These are phyloP conservation scores for Zygogramma bicolorata DNA, from an alignment of 2,888 invertebrate species.

Conservation along the genomic window DNA sequence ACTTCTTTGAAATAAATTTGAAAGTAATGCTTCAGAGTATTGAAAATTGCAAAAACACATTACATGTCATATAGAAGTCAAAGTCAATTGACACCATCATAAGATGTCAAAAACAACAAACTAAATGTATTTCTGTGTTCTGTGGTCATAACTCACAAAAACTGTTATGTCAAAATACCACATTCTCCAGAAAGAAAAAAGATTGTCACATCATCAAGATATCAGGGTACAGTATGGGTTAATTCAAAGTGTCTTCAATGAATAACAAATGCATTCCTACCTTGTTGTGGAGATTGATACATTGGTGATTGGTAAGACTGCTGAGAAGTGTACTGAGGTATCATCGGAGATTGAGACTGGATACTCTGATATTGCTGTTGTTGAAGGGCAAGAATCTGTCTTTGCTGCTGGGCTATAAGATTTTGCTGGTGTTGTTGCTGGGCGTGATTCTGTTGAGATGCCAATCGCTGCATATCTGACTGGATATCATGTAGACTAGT, in stretches of 20 bases:
- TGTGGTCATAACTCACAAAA: too few species aligned
- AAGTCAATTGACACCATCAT: too few species aligned
- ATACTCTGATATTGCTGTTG: constrained; percentile 58
- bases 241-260: neutral
- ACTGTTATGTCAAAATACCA: too few species aligned
- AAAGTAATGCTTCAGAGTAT: too few species aligned
- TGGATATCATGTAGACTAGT: constrained; percentile 94
- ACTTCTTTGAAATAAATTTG: too few species aligned
- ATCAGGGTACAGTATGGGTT: too few species aligned
- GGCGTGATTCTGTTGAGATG: constrained; percentile 84
- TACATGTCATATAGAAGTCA: too few species aligned
- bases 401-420: constrained; percentile 67
- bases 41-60: too few species aligned
- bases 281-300: constrained; percentile 70
- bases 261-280: constrained; percentile 48
- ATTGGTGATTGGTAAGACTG: constrained; percentile 67
- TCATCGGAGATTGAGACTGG: constrained; percentile 52
- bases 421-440: constrained; percentile 74
- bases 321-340: constrained; percentile 57
- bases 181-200: too few species aligned
- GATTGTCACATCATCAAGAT: too few species aligned
- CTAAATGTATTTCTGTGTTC: too few species aligned
- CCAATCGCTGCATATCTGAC: constrained; percentile 91
- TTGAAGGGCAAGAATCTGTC: constrained; percentile 65
- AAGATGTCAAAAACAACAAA: too few species aligned